These are phyloP conservation scores for Pantherophis vulpinus DNA, from an alignment of 2,797 vertebrate species.

Conservation along the genomic window DNA sequence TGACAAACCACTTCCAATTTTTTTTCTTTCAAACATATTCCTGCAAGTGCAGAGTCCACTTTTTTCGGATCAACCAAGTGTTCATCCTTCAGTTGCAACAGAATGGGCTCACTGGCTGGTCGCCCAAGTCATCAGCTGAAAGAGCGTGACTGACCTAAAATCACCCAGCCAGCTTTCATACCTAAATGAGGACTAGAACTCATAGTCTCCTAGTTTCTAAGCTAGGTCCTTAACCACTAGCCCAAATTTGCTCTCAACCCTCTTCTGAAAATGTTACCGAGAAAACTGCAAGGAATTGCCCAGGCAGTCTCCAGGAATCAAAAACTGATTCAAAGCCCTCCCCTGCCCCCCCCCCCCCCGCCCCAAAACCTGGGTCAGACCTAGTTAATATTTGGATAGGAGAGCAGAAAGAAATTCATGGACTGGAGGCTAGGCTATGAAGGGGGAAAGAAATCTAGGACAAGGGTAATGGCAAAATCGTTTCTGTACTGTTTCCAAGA, in stretches of 20 bases:
- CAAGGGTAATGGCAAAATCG: background rate
- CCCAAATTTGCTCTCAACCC: background rate
- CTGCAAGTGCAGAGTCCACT: background rate
- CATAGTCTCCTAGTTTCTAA: background rate
- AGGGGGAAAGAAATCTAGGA: background rate
- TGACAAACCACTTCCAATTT: background rate
- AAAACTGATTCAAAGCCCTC: background rate
- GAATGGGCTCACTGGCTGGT: background rate
- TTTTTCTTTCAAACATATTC: background rate
- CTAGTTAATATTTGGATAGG: background rate
- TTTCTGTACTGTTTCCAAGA: background rate
- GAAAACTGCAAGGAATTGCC: background rate
- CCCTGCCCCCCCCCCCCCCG: rapidly evolving
- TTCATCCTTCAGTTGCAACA: background rate
- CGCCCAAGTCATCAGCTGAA: background rate
- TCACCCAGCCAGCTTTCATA: background rate
- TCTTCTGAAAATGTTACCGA: background rate
- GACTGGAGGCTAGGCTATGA: background rate
- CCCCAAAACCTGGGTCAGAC: background rate
- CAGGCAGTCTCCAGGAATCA: background rate
- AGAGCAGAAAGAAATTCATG: background rate
- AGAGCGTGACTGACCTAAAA: background rate
- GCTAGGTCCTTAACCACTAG: background rate
- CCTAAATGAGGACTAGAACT: background rate
- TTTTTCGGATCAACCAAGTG: background rate